Evolutionary conservation across 35 echinoderm and acorn worm species (phyloP), one percentile per base, ranked within the genome.

Genomic region (Acanthaster planci): DNA sequence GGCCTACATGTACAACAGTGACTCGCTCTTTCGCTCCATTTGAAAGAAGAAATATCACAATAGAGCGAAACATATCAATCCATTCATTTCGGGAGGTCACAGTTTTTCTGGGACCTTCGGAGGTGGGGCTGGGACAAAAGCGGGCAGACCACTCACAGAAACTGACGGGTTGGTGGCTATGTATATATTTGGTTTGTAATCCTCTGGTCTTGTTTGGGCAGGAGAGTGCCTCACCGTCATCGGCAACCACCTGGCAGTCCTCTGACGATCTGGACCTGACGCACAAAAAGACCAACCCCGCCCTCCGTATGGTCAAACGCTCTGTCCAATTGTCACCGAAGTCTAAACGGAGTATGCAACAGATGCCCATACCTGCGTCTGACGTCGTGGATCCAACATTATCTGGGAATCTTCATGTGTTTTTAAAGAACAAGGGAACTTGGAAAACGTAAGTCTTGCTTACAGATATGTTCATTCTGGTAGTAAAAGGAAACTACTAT

Each of bases 361-460:
- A 72, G 64, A 72, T 72, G 64, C 64, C 64, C 2, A 72, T 72
- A 19, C 23, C 64, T 2, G 64, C 64, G 2, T 30, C 19, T 72
- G 64, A 72, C 15, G 34, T 72, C 30, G 64, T 72, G 16, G 64
- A 72, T 34, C 64, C 64, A 2, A 35, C 64, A 10, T 31, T 72
- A 26, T 7, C 64, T 7, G 64, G 64, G 34, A 8, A 31, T 2
- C 29, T 72, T 26, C 26, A 26, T 36, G 64, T 72, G 30, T 72
- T 31, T 0, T 14, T 72, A 26, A 19, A 21, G 23, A 72, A 72
- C 64, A 72, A 72, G 34, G 64, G 64, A 26, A 31, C 64, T 14
- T 72, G 64, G 64, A 72, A 72, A 72, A 72, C 22, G 64, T 72
- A 72, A 72, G 64, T 72, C 23, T 47, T 12, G 12, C 12, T 6